Percentiles rank a stretch among this genome's conserved stretches.
These are phyloP conservation scores for Myiozetetes cayanensis DNA, from an alignment of 2,113 vertebrate species.

Conservation along the genomic window DNA sequence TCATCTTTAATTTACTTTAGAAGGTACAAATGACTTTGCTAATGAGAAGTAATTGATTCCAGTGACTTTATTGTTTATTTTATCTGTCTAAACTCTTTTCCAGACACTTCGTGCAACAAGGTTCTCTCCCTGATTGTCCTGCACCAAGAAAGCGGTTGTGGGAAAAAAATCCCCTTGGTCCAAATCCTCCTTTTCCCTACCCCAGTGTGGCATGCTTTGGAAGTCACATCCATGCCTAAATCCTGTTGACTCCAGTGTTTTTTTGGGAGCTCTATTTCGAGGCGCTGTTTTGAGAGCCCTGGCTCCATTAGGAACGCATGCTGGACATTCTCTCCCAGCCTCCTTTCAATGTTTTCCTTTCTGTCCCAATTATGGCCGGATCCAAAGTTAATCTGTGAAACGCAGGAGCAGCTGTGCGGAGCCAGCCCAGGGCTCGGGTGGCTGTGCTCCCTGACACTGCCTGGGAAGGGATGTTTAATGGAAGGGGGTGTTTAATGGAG, in stretches of 20 bases:
- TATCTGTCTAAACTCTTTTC: neutral
- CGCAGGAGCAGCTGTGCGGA: neutral
- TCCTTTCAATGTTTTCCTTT: neutral
- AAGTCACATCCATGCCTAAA: neutral
- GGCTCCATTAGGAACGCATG: neutral
- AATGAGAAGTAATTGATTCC: neutral
- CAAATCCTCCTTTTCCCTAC: neutral
- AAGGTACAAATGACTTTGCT: neutral
- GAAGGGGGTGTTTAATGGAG: neutral
- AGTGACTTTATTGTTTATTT: neutral
- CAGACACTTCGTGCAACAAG: neutral
- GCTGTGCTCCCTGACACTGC: neutral
- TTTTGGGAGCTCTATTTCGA: neutral
- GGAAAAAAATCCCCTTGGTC: neutral
- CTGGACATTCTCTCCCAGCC: slow-evolving; percentile 10
- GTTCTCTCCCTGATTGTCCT: neutral
- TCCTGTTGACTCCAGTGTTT: neutral
- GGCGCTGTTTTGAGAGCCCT: neutral
- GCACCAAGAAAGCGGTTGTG: neutral
- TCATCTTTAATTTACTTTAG: neutral
- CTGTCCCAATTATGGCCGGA: neutral
- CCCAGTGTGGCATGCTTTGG: neutral
- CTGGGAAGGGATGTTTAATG: neutral
- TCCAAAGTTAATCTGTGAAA: neutral
- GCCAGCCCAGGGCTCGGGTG: neutral